Base-by-base conservation (phyloP, 2,797 vertebrate species). In the Stomatorhinus walkeri region DNA sequence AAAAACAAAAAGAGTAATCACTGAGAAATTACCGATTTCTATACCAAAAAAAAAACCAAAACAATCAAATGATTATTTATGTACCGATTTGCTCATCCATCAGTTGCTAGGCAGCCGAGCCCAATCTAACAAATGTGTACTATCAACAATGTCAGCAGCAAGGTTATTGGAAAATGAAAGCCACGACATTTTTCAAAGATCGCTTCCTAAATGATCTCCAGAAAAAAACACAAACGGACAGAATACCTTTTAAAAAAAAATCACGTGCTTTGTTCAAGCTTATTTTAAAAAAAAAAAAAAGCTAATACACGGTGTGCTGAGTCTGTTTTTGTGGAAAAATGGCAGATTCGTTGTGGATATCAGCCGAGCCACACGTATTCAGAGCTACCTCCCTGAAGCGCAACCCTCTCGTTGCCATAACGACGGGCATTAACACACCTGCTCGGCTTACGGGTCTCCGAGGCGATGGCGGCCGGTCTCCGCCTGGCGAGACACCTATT, bases 401-500 rank as follows among this genome's bases (percentile, higher is more conserved):
- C 92, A 46, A 91, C 93, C 93, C 92, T 89, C 76, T 79, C 90
- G 95, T 96, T 96, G 93, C 95, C 94, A 96, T 96, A 94, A 93
- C 90, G 93, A 95, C 95, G 93, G 94, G 94, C 94, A 94, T 94
- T 95, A 95, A 95, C 94, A 96, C 95, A 96, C 95, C 95, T 95
- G 94, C 93, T 93, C 93, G 92, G 92, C 92, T 93, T 93, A 93
- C 93, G 87, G 88, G 88, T 91, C 87, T 88, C 89, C 68, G 87
- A 85, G n/a, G 68, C 54, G 12, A 79, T 46, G 89, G 89, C 89
- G 90, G 89, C 88, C 91, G 22, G 14, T n/a, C 32, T 46, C n/a
- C 24, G 3, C 40, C 52, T 89, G 61, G 16, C 64, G 2, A 49
- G 88, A 79, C 64, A 24, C 46, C 61, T 4, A 24, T 56, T 76